phyloP scores from a whole-genome alignment of 92 coral and sea anemone genomes.

The Umimayanthus kanabou region DNA sequence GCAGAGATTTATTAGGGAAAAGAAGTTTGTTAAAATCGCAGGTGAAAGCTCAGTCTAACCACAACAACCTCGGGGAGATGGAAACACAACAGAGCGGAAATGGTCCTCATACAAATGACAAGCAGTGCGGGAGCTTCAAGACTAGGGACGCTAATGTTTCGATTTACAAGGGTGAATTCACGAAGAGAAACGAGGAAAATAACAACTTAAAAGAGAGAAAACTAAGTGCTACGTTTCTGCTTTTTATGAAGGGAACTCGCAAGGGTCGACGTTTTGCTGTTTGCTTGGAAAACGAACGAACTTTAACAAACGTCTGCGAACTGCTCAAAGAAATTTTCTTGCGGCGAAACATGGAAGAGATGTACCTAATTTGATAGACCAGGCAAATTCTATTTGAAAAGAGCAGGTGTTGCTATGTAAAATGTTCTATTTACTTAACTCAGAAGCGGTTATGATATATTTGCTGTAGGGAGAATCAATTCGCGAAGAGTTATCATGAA shows the following conservation, averaged over 20 bases:
- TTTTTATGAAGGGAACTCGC: slow-evolving; percentile 67
- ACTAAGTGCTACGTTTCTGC: slow-evolving; percentile 61
- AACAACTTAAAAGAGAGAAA: slow-evolving; percentile 45
- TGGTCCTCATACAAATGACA: neutral
- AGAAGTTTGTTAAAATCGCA: neutral
- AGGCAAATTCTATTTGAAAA: neutral
- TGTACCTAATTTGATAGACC: slow-evolving; percentile 73
- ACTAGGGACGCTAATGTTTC: neutral
- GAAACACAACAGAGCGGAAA: slow-evolving; percentile 20
- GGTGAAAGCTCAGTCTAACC: neutral
- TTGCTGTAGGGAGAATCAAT: neutral
- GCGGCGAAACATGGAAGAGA: slow-evolving; percentile 89
- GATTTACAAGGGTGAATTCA: neutral
- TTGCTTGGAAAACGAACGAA: slow-evolving; percentile 75
- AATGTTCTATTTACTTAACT: slow-evolving; percentile 24
- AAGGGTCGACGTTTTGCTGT: slow-evolving; percentile 74
- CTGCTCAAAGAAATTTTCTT: slow-evolving; percentile 83
- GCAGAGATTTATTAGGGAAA: neutral
- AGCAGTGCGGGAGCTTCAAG: neutral
- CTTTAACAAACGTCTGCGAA: slow-evolving; percentile 74
- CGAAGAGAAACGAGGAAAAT: slow-evolving; percentile 15
- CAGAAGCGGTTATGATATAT: slow-evolving; percentile 25
- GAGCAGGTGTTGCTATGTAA: slow-evolving; percentile 24
- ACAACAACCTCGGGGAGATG: neutral
- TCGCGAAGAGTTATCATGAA: neutral